Base-by-base conservation (phyloP, 2,888 invertebrate genomes). In the Lithodes maja region DNA sequence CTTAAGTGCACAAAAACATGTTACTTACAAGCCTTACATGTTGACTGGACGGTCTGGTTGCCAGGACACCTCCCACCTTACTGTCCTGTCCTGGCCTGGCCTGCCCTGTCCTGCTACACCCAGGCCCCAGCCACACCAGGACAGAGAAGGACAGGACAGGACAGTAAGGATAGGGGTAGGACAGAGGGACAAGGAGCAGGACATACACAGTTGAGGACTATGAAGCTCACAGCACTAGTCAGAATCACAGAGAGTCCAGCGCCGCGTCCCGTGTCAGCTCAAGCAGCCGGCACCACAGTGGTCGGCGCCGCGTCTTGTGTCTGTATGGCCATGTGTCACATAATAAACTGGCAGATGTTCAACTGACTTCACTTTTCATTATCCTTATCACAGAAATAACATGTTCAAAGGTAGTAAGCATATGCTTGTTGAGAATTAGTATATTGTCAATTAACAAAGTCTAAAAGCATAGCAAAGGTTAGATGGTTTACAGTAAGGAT, bases 281-380 rank as follows among this genome's bases (percentile, higher is more conserved):
- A 82, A 82, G 82, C 71, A 71, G 71, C 12, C 71, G 71, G 3
- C 71, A n/a, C n/a, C 71, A 71, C 86, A 80, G 68, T 68, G 68
- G 53, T 80, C 80, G 78, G 78, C 84, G 80, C 84, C 83, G 88
- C 85, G 84, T 88, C 84, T 88, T 88, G 88, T 88, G 84, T 83
- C 84, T 88, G 84, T 88, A 88, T 88, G 88, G 88, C 82, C 84
- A 88, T 84, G 88, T 88, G 88, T 88, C 88, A 78, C 88, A 88
- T 88, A 88, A 88, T 88, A 88, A 88, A 88, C 86, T 86, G 86
- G 86, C 88, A 88, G 84, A 88, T 88, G 88, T 88, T 88, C 88
- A 88, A 81, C 74, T 84, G 75, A 74, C 52, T n/a, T 15, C 54
- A 15, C 54, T 49, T 49, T 85, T 88, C 71, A 54, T 88, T 88